Conservation (phyloP, 2,113 vertebrate species). For the Podilymbus podiceps region DNA sequence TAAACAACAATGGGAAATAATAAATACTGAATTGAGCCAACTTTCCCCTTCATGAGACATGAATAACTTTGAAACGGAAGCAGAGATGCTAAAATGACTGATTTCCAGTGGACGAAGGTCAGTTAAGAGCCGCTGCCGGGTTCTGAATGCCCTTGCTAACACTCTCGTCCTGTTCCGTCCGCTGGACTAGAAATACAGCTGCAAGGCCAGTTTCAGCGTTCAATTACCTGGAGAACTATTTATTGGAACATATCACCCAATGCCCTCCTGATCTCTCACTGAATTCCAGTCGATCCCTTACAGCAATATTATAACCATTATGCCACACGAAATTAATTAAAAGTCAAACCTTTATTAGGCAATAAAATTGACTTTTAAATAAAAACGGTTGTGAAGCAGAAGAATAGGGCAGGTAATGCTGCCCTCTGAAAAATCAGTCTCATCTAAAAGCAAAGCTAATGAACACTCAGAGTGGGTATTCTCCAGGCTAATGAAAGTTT, state of each 20-base stretch:
- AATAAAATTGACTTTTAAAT: not conserved
- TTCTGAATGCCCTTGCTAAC: not conserved
- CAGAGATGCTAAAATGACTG: not conserved
- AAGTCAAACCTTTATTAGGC: slow-evolving; percentile 12
- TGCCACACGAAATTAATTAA: not conserved
- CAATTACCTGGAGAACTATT: not conserved
- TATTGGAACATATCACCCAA: not conserved
- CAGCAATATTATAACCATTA: not conserved
- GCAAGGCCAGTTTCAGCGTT: not conserved
- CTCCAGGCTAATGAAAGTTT: not conserved
- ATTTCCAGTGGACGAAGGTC: not conserved
- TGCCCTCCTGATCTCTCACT: not conserved
- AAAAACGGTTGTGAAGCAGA: not conserved
- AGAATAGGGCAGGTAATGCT: not conserved
- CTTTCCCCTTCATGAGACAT: not conserved
- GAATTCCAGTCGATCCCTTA: not conserved
- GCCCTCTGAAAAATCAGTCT: not conserved
- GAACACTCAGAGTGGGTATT: not conserved
- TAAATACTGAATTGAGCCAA: not conserved
- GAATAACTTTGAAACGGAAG: not conserved
- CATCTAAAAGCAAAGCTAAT: not conserved
- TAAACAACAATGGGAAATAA: not conserved
- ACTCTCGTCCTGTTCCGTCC: not conserved
- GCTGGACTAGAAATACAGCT: not conserved
- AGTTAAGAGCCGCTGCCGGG: not conserved